These are phyloP conservation scores for Chlorodrepanis virens DNA, from an alignment of 2,113 vertebrate species.

Conservation along the genomic window DNA sequence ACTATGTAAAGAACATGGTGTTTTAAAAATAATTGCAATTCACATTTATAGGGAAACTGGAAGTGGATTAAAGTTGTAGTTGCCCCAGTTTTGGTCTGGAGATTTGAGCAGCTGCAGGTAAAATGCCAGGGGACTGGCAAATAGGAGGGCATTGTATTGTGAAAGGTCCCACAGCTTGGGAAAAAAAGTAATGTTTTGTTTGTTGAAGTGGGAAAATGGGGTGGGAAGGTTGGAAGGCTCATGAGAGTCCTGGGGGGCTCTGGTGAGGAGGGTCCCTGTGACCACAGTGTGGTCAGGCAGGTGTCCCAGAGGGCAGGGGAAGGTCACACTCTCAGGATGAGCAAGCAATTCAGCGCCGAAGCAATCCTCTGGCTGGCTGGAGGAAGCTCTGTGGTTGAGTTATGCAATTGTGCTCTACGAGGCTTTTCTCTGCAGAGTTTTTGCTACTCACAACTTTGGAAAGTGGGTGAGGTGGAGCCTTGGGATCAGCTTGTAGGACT, in stretches of 20 bases:
- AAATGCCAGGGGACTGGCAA: not conserved
- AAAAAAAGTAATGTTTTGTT: not conserved
- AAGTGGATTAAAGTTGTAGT: not conserved
- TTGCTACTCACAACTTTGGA: not conserved
- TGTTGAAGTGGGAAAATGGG: rapidly evolving
- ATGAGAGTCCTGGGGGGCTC: not conserved
- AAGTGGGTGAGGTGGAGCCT: slow-evolving; percentile 19
- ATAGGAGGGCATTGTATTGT: no score
- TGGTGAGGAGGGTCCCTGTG: not conserved
- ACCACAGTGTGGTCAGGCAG: rapidly evolving
- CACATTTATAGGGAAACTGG: not conserved
- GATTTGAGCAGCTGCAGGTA: not conserved
- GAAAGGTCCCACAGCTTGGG: not conserved
- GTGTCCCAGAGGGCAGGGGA: not conserved
- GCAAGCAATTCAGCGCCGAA: not conserved
- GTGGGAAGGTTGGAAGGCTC: not conserved
- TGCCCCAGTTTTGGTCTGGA: not conserved
- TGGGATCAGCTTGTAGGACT: not conserved
- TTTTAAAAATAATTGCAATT: not conserved
- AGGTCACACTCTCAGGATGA: not conserved
- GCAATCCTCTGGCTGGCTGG: not conserved
- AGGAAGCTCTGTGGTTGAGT: slow-evolving; percentile 46
- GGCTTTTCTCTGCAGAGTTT: slow-evolving; percentile 22
- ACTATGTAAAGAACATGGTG: not conserved
- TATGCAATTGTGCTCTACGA: slow-evolving; percentile 30